Percentiles rank a stretch among this genome's conserved stretches.
These are phyloP conservation scores for Halictus rubicundus DNA, from an alignment of 1,140 invertebrate genomes.

Conservation along the genomic window DNA sequence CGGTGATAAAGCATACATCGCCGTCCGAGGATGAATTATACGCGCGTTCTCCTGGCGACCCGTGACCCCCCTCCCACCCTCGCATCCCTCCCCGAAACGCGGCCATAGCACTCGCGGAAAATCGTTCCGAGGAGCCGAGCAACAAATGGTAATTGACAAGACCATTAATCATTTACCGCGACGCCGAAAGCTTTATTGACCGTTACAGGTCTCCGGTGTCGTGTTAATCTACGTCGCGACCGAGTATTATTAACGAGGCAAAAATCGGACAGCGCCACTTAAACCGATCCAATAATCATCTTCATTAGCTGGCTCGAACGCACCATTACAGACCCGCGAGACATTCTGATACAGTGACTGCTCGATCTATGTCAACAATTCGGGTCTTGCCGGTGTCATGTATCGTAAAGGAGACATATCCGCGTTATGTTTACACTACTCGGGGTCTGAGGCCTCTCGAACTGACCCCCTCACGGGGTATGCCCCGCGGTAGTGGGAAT, in stretches of 20 bases:
- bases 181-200: conserved; percentile 65
- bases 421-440: no score
- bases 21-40: conserved; percentile 32
- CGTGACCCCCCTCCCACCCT: neutral
- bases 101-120: conserved; percentile 63
- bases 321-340: no score
- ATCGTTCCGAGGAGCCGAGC: conserved; percentile 59
- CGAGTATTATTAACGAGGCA: conserved; percentile 52
- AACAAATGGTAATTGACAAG: conserved; percentile 67
- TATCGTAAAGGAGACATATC: no score
- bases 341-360: no score
- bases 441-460: no score
- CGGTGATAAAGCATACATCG: conserved; percentile 30
- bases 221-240: conserved; percentile 67
- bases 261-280: neutral
- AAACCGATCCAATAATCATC: neutral
- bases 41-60: conserved; percentile 26
- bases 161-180: conserved; percentile 70
- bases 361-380: no score
- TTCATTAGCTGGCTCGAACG: no score
- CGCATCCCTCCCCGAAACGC: neutral
- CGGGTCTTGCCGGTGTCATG: no score
- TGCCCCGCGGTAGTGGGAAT: no score
- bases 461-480: no score
- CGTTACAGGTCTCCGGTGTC: conserved; percentile 53